Base-by-base conservation (phyloP, 2,888 invertebrate genomes). In the Conops quadrifasciatus region DNA sequence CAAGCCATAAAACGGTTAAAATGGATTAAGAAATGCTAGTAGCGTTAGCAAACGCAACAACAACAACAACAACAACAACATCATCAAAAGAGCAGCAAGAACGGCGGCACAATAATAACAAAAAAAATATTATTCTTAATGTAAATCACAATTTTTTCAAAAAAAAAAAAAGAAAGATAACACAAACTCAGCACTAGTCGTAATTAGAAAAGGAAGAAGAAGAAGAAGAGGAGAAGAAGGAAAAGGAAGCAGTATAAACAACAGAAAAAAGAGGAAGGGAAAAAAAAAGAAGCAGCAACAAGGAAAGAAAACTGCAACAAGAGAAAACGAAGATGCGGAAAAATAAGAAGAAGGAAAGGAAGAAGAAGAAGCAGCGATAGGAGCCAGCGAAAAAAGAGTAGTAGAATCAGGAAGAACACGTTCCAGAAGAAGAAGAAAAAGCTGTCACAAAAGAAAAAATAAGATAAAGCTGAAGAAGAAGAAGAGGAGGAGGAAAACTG, bases 51-150 rank as follows among this genome's bases (percentile, higher is more conserved):
- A 59, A 59, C 24, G 59, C 59, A 24, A 73, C 67, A 19, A 74
- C 72, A 59, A 72, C 56, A 73, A 49, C 62, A 71, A 45, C 63
- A 75, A 67, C 64, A 56, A 71, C 56, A 72, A 68, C 60, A 30
- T 36, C 36, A 4, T 36, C 36, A 4, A 36, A n/a, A n/a, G n/a
- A n/a, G n/a, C n/a, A n/a, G n/a, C n/a, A n/a, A n/a, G n/a, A n/a
- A n/a, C n/a, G n/a, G n/a, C n/a, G n/a, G n/a, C n/a, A n/a, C n/a
- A n/a, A n/a, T n/a, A n/a, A n/a, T n/a, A n/a, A n/a, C n/a, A n/a
- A n/a, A n/a, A n/a, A n/a, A n/a, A n/a, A n/a, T n/a, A n/a, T n/a
- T n/a, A n/a, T n/a, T n/a, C n/a, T n/a, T n/a, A n/a, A n/a, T n/a
- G n/a, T n/a, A n/a, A n/a, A n/a, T n/a, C n/a, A n/a, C n/a, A n/a